Conservation (phyloP, 2,888 invertebrate genomes). For the Microctonus hyperodae region DNA sequence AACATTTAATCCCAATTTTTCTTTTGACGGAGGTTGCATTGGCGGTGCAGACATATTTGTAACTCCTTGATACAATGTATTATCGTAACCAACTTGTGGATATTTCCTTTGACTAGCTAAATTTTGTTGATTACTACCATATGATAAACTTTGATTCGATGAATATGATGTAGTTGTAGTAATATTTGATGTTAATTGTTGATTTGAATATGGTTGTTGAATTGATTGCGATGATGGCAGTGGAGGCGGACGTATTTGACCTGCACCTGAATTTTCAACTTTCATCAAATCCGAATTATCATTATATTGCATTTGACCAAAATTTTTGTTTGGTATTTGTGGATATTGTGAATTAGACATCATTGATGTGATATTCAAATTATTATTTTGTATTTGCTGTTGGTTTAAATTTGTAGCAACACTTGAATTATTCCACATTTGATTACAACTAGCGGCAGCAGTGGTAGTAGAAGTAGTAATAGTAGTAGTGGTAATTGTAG, state of each 20-base stretch:
- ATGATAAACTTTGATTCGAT: constrained; percentile 39
- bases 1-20: constrained; percentile 28
- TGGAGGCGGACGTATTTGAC: constrained; percentile 22
- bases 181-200: constrained; percentile 2
- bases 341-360: constrained; percentile 15
- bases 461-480: too few relatives aligned
- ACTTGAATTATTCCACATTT: constrained; percentile 23
- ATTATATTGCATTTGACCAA: constrained; percentile 20
- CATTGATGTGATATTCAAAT: constrained; percentile 15
- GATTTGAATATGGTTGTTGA: constrained; percentile 8
- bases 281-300: constrained; percentile 10
- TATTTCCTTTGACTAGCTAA: constrained; percentile 53
- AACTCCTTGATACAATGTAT: constrained; percentile 40
- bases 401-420: constrained; percentile 23
- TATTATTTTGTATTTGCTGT: constrained; percentile 11
- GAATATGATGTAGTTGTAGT: constrained; percentile 21
- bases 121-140: constrained; percentile 45
- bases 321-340: constrained; percentile 25
- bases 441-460: too few relatives aligned
- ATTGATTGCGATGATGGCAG: constrained; percentile 13
- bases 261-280: background rate
- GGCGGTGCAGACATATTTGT: constrained; percentile 34
- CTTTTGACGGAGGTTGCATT: constrained; percentile 33
- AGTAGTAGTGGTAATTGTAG: too few relatives aligned
- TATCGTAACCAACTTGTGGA: constrained; percentile 43